Conservation (phyloP, 2,888 invertebrate genomes). For the Petrolisthes manimaculis region DNA sequence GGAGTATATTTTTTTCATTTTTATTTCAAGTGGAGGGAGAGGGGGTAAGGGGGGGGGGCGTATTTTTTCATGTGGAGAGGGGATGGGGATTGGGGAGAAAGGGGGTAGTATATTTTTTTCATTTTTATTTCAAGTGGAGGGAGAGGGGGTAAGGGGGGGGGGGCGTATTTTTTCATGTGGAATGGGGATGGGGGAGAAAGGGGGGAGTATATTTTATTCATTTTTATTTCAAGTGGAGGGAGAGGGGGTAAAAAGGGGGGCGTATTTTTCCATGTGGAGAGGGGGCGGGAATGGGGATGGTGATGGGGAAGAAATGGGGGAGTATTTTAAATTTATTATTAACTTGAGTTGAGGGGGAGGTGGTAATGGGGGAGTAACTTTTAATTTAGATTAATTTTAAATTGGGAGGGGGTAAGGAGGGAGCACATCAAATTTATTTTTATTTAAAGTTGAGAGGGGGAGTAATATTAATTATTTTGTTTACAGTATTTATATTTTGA, state of each 20-base stretch:
- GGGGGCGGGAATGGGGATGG: neutral
- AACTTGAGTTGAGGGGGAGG: neutral
- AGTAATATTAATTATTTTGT: too few relatives aligned
- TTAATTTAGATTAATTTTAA: too few relatives aligned
- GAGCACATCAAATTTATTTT: too few relatives aligned
- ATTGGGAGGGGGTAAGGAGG: too few relatives aligned
- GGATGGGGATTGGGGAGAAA: neutral
- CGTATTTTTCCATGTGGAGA: neutral
- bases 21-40: neutral
- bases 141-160: neutral
- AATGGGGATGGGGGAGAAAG: neutral
- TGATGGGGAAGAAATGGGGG: neutral
- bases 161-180: conserved; percentile 71
- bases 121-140: neutral
- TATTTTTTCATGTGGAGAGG: neutral
- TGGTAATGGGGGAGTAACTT: conserved; percentile 45
- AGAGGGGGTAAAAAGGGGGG: neutral
- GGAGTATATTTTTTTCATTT: neutral
- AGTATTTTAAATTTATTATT: neutral
- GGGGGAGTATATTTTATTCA: neutral
- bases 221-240: neutral
- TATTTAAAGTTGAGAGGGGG: conserved; percentile 69
- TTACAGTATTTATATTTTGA: neutral
- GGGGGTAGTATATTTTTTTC: neutral
- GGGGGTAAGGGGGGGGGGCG: neutral